phyloP scores from a whole-genome alignment of 64 coral and sea anemone genomes.

The Cladopsammia gracilis region DNA sequence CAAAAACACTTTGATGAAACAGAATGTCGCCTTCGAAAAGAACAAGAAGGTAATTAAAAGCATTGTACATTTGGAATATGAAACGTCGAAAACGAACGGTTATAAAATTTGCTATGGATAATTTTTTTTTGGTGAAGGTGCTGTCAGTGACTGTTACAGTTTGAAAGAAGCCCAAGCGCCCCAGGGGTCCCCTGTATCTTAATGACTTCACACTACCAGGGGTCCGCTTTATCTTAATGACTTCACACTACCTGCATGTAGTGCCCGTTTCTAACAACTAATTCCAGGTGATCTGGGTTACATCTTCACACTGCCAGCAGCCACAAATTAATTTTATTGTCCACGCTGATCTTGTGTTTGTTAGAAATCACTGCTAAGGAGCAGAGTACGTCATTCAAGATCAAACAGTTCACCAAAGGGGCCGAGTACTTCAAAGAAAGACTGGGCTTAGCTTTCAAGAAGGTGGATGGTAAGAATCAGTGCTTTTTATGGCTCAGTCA shows the following conservation, averaged over 20 bases:
- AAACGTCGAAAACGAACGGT: too few species aligned
- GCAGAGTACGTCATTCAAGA: conserved; percentile 71
- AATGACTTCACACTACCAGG: too few species aligned
- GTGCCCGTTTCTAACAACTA: too few species aligned
- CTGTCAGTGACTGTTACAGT: too few species aligned
- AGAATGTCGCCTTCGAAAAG: conserved; percentile 20
- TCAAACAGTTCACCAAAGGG: conserved; percentile 84
- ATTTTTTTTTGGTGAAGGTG: too few species aligned
- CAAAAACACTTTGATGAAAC: conserved; percentile 52
- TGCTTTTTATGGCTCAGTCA: not conserved
- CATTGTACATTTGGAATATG: not conserved
- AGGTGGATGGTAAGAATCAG: conserved; percentile 81
- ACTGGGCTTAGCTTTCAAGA: conserved; percentile 87
- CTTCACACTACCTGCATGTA: too few species aligned
- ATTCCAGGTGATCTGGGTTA: too few species aligned
- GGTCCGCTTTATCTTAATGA: too few species aligned
- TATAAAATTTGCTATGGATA: too few species aligned
- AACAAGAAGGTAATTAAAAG: conserved; percentile 43
- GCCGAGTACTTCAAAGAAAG: conserved; percentile 81
- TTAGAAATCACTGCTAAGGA: conserved; percentile 77
- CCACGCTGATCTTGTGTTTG: not conserved
- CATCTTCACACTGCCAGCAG: too few species aligned
- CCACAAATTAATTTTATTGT: not conserved
- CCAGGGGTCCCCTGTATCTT: too few species aligned
- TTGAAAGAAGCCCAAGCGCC: too few species aligned